Evolutionary conservation across 2,113 vertebrate genomes (phyloP), one percentile per base, ranked within the genome.

Genomic region (Ictalurus furcatus): DNA sequence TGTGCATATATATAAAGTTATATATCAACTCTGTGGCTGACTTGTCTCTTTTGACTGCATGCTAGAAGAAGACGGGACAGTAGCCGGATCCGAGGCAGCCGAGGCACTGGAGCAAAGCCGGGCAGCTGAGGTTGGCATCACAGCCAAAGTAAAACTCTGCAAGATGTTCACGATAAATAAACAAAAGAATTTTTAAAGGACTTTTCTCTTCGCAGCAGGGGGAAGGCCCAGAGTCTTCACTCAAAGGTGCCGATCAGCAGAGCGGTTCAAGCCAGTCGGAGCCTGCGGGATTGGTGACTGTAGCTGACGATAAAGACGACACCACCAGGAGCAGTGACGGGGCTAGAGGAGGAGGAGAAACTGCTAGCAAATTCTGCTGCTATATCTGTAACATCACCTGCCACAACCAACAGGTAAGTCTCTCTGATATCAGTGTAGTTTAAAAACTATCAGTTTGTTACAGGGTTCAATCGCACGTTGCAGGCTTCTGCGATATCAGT

Each of bases 301-400:
- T 61, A 11, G 17, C 78, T 44, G 90, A 86, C 11, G 61, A 69
- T 13, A 85, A 87, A 61, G 84, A 67, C 4, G 40, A 63, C 16
- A 12, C 80, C 12, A 48, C 44, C 40, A 54, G 34, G 14, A 78
- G 76, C 34, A 91, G 89, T 91, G 80, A 95, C 90, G 87, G 74
- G 90, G 4, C 83, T 90, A 0, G 96, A 94, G 11, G 85, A 91
- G 54, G 87, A 76, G 90, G 93, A 0, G 97, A 95, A 52, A 94
- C 95, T 0, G 71, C 94, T 69, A 96, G 96, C 90, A 98, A 97
- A 92, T 99, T 98, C 95, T 98, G 97, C 95, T 99, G 98, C 92
- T 99, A 97, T 11, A 96, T 99, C 91, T 99, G 98, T 95, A 98
- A 97, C 95, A 96, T 97, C 84, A 96, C 96, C 92, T 98, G 97